Conservation (phyloP, 2,113 vertebrate species). For the Corvus cornix region DNA sequence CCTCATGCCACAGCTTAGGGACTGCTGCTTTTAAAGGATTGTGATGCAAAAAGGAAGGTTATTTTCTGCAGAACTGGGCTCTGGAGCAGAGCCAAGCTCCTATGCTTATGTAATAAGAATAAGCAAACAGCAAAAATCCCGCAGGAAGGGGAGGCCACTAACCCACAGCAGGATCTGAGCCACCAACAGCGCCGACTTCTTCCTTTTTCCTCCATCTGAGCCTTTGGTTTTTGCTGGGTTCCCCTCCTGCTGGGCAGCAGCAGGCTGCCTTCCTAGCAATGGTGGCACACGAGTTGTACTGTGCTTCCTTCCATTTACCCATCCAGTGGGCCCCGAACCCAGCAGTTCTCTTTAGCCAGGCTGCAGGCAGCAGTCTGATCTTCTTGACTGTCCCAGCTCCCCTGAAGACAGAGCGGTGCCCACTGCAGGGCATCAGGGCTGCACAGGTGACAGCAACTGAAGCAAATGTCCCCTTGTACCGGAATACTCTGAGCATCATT, state of each 20-base stretch:
- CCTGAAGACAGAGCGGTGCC: rapidly evolving
- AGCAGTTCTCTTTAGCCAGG: not conserved
- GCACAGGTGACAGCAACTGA: not conserved
- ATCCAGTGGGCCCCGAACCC: not conserved
- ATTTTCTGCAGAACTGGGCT: not conserved
- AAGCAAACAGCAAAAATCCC: not conserved
- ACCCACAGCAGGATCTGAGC: not conserved
- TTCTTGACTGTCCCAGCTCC: rapidly evolving
- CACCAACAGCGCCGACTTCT: rapidly evolving
- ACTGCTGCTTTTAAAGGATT: not conserved
- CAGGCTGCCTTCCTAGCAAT: not conserved
- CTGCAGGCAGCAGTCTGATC: not conserved
- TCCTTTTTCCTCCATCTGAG: not conserved
- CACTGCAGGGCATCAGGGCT: not conserved
- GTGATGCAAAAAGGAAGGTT: not conserved
- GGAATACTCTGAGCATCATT: not conserved
- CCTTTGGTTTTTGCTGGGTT: not conserved
- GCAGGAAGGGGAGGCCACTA: not conserved
- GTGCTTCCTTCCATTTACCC: not conserved
- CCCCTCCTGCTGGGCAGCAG: not conserved
- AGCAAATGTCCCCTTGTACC: not conserved
- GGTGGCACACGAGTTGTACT: not conserved
- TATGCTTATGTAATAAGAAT: not conserved
- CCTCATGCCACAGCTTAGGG: not conserved
- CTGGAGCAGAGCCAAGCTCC: not conserved